A percentile compares a stretch with the other conserved stretches of the same genome.
Conservation (phyloP, 2,797 vertebrate genomes). For the Lagodon rhomboides region DNA sequence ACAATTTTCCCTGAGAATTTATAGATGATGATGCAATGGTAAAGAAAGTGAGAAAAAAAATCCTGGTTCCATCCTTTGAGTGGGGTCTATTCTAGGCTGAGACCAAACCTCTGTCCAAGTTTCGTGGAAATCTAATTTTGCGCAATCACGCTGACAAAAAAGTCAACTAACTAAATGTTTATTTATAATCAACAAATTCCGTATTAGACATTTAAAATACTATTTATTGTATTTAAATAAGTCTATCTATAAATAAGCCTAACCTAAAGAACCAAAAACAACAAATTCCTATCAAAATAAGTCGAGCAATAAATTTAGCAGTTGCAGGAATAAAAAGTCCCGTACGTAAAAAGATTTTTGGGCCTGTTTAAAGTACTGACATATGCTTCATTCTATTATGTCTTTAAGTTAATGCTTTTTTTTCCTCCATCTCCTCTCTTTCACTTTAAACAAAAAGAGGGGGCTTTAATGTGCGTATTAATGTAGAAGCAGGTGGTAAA, state of each 20-base stretch:
- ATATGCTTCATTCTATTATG: conserved; percentile 52
- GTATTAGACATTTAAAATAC: conserved; percentile 17
- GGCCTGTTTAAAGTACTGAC: conserved; percentile 24
- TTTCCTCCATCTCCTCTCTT: conserved; percentile 61
- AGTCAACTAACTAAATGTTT: too few relatives aligned
- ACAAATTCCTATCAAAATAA: background rate
- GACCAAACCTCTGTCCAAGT: too few relatives aligned
- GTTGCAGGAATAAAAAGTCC: background rate
- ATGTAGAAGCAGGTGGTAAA: conserved; percentile 89
- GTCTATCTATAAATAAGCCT: too few relatives aligned
- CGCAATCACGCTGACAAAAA: too few relatives aligned
- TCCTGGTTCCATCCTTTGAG: too few relatives aligned
- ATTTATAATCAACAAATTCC: conserved; percentile 11
- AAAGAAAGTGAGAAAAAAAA: too few relatives aligned
- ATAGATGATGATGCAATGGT: too few relatives aligned
- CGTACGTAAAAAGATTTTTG: conserved; percentile 5
- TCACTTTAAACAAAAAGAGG: conserved; percentile 77
- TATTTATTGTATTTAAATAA: too few relatives aligned
- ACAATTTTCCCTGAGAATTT: too few relatives aligned
- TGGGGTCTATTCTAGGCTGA: too few relatives aligned
- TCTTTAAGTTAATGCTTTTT: conserved; percentile 66
- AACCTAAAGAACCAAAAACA: background rate
- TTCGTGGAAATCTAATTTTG: too few relatives aligned
- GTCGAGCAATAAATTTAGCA: background rate
- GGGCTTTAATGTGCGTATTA: conserved; percentile 83